Percentiles rank a stretch among this genome's conserved stretches.
Conservation (phyloP, 1,140 invertebrate species). For the Drosophila kurseongensis region DNA sequence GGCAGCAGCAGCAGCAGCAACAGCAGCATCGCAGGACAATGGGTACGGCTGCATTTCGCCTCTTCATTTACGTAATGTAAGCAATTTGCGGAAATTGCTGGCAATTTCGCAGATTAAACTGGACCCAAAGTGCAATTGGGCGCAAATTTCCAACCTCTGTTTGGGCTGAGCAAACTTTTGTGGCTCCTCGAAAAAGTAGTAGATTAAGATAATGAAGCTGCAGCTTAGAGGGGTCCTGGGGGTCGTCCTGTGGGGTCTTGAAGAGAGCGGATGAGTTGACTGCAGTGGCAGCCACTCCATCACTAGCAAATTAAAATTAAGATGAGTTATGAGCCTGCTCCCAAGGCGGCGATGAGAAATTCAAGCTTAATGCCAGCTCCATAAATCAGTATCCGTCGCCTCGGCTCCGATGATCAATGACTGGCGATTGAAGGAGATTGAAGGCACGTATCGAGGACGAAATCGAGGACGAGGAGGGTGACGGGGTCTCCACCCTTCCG, state of each 20-base stretch:
- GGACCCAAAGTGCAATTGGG: constrained; percentile 79
- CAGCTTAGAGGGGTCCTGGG: constrained; percentile 53
- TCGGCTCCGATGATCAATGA: constrained; percentile 67
- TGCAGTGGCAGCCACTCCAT: constrained; percentile 73
- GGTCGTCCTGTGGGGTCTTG: neutral
- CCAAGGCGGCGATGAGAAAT: constrained; percentile 42
- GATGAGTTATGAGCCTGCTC: constrained; percentile 71
- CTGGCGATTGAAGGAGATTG: constrained; percentile 61
- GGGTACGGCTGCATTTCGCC: constrained; percentile 51
- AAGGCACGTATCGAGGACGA: constrained; percentile 69
- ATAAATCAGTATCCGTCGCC: constrained; percentile 74
- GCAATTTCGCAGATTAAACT: constrained; percentile 81
- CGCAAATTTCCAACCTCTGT: constrained; percentile 71
- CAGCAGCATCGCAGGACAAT: constrained; percentile 34
- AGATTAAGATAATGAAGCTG: constrained; percentile 82
- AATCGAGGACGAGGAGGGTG: constrained; percentile 45
- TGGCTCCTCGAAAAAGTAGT: constrained; percentile 68
- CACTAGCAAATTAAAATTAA: constrained; percentile 82
- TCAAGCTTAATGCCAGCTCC: constrained; percentile 57
- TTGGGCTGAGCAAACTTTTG: constrained; percentile 67
- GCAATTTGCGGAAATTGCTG: constrained; percentile 81
- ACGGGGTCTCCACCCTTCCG: constrained; percentile 40
- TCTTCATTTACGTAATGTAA: constrained; percentile 83
- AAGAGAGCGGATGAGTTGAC: constrained; percentile 34
- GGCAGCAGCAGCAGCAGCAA: too few species aligned